Evolutionary conservation across 2,888 invertebrate genomes (phyloP).

Genomic region (Mylabris sibirica): DNA sequence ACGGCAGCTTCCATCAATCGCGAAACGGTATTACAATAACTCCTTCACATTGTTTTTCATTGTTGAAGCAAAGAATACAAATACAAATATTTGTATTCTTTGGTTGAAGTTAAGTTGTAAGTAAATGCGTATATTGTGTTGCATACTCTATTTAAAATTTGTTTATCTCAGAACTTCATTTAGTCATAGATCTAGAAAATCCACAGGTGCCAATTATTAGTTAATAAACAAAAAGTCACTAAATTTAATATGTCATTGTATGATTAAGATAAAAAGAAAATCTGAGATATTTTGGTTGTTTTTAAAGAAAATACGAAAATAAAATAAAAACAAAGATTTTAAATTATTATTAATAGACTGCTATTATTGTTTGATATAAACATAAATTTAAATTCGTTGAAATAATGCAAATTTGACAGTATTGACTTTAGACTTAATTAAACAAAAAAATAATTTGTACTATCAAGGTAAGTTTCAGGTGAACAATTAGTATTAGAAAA

Average conservation of each 20-base stretch:
- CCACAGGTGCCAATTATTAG: conserved; percentile 7
- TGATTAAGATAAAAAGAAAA: conserved; percentile 23
- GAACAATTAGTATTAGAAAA: conserved; percentile 21
- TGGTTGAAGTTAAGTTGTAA: too few species aligned
- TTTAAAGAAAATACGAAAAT: neutral
- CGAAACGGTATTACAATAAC: too few species aligned
- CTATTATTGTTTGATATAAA: neutral
- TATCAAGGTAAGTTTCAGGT: conserved; percentile 37
- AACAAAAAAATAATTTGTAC: neutral
- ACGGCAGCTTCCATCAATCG: too few species aligned
- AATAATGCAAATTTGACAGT: conserved; percentile 14
- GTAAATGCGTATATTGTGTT: too few species aligned
- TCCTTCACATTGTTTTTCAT: too few species aligned
- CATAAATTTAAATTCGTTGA: neutral
- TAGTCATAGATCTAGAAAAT: neutral
- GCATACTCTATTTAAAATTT: too few species aligned
- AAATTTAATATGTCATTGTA: conserved; percentile 29
- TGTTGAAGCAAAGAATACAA: too few species aligned
- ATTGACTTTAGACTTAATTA: conserved; percentile 5
- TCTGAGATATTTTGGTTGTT: conserved; percentile 13
- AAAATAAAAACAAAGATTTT: neutral
- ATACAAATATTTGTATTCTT: too few species aligned
- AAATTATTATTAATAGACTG: neutral
- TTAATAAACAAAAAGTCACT: conserved; percentile 11
- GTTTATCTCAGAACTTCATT: too few species aligned